Conservation (phyloP, 2,113 vertebrate genomes). For the Hystrix cristata region DNA sequence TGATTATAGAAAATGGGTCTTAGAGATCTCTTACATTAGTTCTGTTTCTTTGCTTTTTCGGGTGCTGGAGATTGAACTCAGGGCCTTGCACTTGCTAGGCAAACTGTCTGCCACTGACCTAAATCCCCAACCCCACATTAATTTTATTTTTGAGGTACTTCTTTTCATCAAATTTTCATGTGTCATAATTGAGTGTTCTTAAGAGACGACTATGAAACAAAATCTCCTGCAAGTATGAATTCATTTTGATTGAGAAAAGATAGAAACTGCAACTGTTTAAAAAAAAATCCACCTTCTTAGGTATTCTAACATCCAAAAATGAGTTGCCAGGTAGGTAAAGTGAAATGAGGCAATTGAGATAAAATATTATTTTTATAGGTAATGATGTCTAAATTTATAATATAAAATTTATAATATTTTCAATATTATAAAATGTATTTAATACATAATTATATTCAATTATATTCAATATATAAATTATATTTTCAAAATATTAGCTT, state of each 20-base stretch:
- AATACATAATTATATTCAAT: too few species aligned
- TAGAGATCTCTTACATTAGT: background rate
- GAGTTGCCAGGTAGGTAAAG: background rate
- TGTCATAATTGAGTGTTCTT: background rate
- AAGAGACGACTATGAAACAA: background rate
- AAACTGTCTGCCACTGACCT: too few species aligned
- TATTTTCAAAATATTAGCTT: background rate
- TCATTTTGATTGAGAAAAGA: conserved; percentile 47
- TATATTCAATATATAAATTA: too few species aligned
- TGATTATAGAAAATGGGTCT: conserved; percentile 43
- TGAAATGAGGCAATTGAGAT: conserved; percentile 7
- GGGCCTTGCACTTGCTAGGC: too few species aligned
- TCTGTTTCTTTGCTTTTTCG: too few species aligned
- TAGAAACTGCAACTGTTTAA: background rate
- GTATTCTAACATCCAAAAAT: conserved; percentile 2
- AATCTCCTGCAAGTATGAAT: background rate
- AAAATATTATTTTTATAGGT: conserved; percentile 32
- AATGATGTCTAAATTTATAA: background rate
- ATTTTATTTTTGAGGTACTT: conserved; percentile 21
- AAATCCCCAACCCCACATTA: background rate
- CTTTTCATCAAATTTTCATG: conserved; percentile 31
- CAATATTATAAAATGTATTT: too few species aligned
- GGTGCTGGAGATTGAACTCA: too few species aligned
- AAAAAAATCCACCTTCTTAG: background rate
- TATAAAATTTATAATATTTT: background rate